Base-by-base conservation (phyloP, 30 jellyfish, hydroid and myxozoan species). In the Aurelia aurita region DNA sequence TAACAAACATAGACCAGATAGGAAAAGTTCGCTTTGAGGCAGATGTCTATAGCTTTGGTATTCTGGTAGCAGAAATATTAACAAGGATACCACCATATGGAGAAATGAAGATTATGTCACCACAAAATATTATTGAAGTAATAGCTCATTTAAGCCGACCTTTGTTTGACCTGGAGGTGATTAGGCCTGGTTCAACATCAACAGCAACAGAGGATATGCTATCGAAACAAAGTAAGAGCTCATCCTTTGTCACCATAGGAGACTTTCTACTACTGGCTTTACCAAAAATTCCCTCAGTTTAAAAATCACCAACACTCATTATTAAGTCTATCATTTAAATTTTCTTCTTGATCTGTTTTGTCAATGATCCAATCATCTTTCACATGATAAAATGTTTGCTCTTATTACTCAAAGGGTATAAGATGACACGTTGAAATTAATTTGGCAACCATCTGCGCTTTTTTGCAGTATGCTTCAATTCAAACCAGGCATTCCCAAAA, bases 1-100 rank as follows among this genome's bases (percentile, higher is more conserved):
- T 89, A 11, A 77, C 68, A 54, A 92, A 86, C 75, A 87, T 92
- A 12, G 96, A 86, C 57, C 98, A 87, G 60, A 45, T 92, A 5
- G 85, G 65, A 47, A 74, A 61, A 3, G 69, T 87, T 28, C 72
- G 59, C 51, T 61, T 53, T 15, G 91, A 82, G 55, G 97, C 91
- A 12, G 98, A 92, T 72, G 90, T 87, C 39, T 92, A 92, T 87
- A 92, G 98, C 75, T 92, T 92, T 60, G 98, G 97, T 19, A 92
- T 92, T 5, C 54, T 92, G 13, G 49, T 92, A 88, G 95, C 96
- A 15, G 98, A 92, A 61, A 92, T 92, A 23, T 27, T 92, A 19
- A 70, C 97, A 64, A 72, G 98, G 70, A 47, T 80, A 49, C 90
- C 98, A 14, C 98, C 98, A 20, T 92, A 64, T 61, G 89, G 91